Base-by-base conservation (phyloP, 92 coral and sea anemone genomes). In the Heteractis magnifica region DNA sequence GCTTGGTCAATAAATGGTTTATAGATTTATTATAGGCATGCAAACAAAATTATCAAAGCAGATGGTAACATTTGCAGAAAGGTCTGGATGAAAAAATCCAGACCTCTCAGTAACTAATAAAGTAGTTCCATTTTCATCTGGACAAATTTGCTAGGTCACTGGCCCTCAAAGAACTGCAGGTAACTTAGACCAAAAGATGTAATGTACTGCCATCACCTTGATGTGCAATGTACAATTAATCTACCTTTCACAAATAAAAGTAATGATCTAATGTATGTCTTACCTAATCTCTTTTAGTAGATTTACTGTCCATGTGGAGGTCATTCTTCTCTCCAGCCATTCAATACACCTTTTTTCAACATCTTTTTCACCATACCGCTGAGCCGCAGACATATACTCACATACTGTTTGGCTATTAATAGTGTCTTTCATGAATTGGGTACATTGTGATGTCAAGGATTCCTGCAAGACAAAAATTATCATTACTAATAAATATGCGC, bases 241-340 rank as follows among this genome's bases (percentile, higher is more conserved):
- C 4, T 13, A 13, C 16, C 64, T 12, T n/a, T 58, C 14, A 13
- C 14, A 14, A 6, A 58, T 58, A 12, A 58, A 11, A 12, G 8
- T 58, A 10, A 11, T 64, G 1, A 64, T 5, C 58, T 1, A 12
- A 53, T 53, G 58, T 53, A 16, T 62, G 20, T 62, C 70, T 23
- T 41, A 95, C 98, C 98, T 87, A 53, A 95, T 92, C 62, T 95
- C 95, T 72, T 87, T 91, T 8, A 95, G 90, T 59, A 95, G 89
- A 13, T 82, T 49, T 13, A 93, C 93, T 13, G 98, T 86, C 72
- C 95, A 89, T 55, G 93, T 87, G 6, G 98, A 95, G 0, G 97
- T 89, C 4, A 95, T 87, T 21, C 97, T 72, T 88, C 98, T 88
- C 80, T 95, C 98, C 34, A 95, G 87, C 95, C 98, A 95, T 75